These are phyloP conservation scores for Grammomys surdaster DNA, from an alignment of 2,113 vertebrate genomes.

Conservation along the genomic window DNA sequence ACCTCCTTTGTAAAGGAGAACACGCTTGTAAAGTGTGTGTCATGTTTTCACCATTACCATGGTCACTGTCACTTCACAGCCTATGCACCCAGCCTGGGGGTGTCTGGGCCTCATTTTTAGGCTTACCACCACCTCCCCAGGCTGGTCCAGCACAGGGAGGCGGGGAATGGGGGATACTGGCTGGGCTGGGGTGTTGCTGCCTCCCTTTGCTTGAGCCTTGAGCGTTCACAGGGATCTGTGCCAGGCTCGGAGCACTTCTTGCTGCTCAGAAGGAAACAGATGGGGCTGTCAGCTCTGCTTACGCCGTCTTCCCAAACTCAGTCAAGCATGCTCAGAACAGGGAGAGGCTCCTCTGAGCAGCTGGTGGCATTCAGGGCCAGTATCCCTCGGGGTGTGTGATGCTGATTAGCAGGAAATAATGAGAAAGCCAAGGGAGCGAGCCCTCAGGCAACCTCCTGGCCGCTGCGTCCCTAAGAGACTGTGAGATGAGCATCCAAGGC, in stretches of 20 bases:
- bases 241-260: neutral
- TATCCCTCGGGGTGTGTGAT: neutral
- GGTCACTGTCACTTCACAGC: neutral
- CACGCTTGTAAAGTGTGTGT: neutral
- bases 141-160: neutral
- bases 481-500: neutral
- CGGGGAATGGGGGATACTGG: rapidly evolving
- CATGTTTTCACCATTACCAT: rapidly evolving
- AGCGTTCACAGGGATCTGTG: neutral
- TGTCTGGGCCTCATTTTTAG: neutral
- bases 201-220: neutral
- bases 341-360: constrained; percentile 55
- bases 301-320: constrained; percentile 55
- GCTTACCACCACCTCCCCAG: neutral
- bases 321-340: constrained; percentile 41
- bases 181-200: neutral
- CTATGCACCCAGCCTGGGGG: rapidly evolving
- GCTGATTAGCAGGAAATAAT: constrained; percentile 68
- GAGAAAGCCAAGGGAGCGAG: neutral
- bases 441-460: neutral
- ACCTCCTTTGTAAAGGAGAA: neutral
- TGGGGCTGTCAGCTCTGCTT: constrained; percentile 67
- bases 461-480: neutral
- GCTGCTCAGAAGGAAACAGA: constrained; percentile 59
- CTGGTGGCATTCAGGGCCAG: constrained; percentile 65